Conservation (phyloP, 2,797 vertebrate species). For the Phaenicophaeus curvirostris region DNA sequence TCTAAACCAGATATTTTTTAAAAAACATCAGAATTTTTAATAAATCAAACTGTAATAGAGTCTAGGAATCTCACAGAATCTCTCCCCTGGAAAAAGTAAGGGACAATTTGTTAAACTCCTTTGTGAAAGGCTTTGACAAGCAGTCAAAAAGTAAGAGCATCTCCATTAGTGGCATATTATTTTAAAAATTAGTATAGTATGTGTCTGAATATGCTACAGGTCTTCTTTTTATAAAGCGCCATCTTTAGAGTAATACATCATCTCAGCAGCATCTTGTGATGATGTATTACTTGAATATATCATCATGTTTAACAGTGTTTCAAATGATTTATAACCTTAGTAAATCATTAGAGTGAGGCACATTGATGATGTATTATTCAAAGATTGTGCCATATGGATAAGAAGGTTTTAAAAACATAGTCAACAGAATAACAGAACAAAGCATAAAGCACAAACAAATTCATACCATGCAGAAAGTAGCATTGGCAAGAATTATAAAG, state of each 20-base stretch:
- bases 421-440: constrained; percentile 21
- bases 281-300: constrained; percentile 66
- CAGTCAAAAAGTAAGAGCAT: neutral
- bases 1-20: neutral
- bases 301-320: constrained; percentile 48
- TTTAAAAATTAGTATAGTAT: neutral
- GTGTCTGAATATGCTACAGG: neutral
- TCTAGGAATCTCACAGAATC: neutral
- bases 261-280: constrained; percentile 51
- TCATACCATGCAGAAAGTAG: neutral
- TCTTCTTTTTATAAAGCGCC: neutral
- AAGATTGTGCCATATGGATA: constrained; percentile 21
- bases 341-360: constrained; percentile 51
- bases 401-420: constrained; percentile 1
- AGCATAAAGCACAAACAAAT: neutral
- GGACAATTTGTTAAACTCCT: neutral
- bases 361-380: constrained; percentile 56
- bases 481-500: neutral
- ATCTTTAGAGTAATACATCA: constrained; percentile 64
- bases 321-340: constrained; percentile 64
- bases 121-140: neutral
- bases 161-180: neutral
- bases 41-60: neutral
- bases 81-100: neutral
- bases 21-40: neutral